phyloP scores from a whole-genome alignment of 2,888 invertebrate genomes.

The Octodonta nipae region DNA sequence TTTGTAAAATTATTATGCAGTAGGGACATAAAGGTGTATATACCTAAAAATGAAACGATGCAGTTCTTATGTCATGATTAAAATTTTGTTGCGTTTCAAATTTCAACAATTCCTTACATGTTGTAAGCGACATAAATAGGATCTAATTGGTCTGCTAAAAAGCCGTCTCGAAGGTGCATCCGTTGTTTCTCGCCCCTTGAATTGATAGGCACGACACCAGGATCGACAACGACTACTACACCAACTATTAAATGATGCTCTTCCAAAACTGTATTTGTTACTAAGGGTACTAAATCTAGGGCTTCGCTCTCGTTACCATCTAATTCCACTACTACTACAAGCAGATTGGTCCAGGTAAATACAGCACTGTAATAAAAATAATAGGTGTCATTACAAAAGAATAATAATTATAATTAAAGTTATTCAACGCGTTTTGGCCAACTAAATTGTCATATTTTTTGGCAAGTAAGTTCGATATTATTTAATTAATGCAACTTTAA shows the following conservation, averaged over 20 bases:
- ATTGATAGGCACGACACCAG: slow-evolving; percentile 88
- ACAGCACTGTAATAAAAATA: slow-evolving; percentile 71
- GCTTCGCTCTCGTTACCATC: slow-evolving; percentile 98
- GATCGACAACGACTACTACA: slow-evolving; percentile 97
- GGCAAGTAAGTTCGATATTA: too few relatives aligned
- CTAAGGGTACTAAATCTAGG: slow-evolving; percentile 92
- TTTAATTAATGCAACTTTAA: too few relatives aligned
- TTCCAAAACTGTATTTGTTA: slow-evolving; percentile 93
- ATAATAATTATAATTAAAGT: too few relatives aligned
- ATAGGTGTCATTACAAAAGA: too few relatives aligned
- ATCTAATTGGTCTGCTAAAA: slow-evolving; percentile 96
- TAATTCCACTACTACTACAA: slow-evolving; percentile 95
- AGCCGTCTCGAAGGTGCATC: slow-evolving; percentile 96
- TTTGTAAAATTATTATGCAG: too few relatives aligned
- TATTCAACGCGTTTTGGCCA: too few relatives aligned
- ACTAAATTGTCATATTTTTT: too few relatives aligned
- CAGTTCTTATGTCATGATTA: too few relatives aligned
- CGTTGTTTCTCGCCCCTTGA: slow-evolving; percentile 97
- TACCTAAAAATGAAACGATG: too few relatives aligned
- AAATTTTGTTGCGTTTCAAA: too few relatives aligned
- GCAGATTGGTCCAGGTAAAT: slow-evolving; percentile 97
- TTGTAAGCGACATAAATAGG: slow-evolving; percentile 99
- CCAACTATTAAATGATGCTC: slow-evolving; percentile 98
- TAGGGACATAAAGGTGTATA: too few relatives aligned
- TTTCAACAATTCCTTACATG: slow-evolving; percentile 66